Evolutionary conservation across 2,113 vertebrate genomes (phyloP), one percentile per base, ranked within the genome.

Genomic region (Heterotilapia buettikoferi): DNA sequence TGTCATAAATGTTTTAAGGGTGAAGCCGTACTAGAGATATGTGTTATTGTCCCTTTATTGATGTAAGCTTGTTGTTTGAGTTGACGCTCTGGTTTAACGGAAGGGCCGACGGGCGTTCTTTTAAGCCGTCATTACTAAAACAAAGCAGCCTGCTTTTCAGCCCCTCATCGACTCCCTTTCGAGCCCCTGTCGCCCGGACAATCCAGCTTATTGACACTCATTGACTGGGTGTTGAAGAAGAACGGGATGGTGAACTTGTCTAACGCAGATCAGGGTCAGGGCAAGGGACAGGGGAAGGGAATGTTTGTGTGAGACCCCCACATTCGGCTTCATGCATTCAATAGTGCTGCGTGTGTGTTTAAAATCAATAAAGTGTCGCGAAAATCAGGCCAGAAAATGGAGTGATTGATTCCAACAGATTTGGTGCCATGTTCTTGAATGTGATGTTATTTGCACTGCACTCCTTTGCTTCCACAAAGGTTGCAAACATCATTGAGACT

Each of bases 41-140:
- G 47, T 2, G 21, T 3, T 5, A 54, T 9, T 5, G 61, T 80
- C 66, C 50, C 80, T 61, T 84, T 92, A 95, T 94, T 86, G 95
- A 96, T 84, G 92, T 24, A 78, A 21, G 85, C 89, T 76, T 89
- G 84, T 89, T 95, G 94, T 94, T 93, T 91, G 93, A 94, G 92
- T 93, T 88, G 94, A 89, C 8, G 92, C 71, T 21, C 80, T 57
- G 86, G 93, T 90, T 94, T 93, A 92, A 91, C 78, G 45, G 87
- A 84, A 83, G 89, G 76, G 87, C 82, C 83, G n/a, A 2, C 68
- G 86, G 87, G 87, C 53, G 66, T 91, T 89, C 45, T 80, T 96
- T 95, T 96, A 96, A 96, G 95, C 94, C 93, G 50, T 96, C 96
- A 96, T 97, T 97, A 96, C 94, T 95, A 94, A 97, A 97, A 97